Evolutionary conservation across 2,888 invertebrate genomes (phyloP).

Genomic region (Acleris sparsana): DNA sequence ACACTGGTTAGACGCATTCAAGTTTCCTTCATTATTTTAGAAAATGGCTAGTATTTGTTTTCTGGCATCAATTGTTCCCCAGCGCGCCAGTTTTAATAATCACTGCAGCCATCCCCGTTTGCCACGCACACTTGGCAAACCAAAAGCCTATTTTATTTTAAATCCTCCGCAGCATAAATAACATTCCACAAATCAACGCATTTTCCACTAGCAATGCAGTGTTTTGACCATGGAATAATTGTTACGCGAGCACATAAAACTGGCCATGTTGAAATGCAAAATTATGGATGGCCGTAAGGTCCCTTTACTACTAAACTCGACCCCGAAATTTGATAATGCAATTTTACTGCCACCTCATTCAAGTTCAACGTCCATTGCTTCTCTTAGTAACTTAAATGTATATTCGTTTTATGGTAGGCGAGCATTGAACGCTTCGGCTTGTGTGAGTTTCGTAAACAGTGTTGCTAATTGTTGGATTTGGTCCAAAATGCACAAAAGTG

Average conservation of each 20-base stretch:
- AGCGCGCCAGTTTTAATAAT: not conserved
- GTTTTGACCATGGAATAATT: constrained; percentile 37
- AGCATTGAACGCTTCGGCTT: constrained; percentile 9
- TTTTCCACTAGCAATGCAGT: constrained; percentile 36
- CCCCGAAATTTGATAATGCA: constrained; percentile 11
- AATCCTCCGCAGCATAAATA: constrained; percentile 24
- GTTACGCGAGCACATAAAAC: constrained; percentile 35
- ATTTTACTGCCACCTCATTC: not conserved
- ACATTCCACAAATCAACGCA: constrained; percentile 36
- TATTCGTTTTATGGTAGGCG: not conserved
- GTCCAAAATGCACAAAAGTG: constrained; percentile 38
- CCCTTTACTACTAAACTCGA: constrained; percentile 18
- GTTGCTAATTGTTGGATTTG: constrained; percentile 34
- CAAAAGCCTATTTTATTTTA: constrained; percentile 32
- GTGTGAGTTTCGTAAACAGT: constrained; percentile 4
- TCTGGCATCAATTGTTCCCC: not conserved
- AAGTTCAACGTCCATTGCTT: constrained; percentile 17
- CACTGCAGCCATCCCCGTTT: constrained; percentile 10
- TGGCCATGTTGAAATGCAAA: constrained; percentile 37
- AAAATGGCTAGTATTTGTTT: not conserved
- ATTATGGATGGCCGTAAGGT: constrained; percentile 36
- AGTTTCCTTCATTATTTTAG: not conserved
- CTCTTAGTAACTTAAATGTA: not conserved
- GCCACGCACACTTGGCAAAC: constrained; percentile 28
- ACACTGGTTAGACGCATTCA: too few species aligned